phyloP scores from a whole-genome alignment of 92 coral and sea anemone species.

The Montipora capitata region DNA sequence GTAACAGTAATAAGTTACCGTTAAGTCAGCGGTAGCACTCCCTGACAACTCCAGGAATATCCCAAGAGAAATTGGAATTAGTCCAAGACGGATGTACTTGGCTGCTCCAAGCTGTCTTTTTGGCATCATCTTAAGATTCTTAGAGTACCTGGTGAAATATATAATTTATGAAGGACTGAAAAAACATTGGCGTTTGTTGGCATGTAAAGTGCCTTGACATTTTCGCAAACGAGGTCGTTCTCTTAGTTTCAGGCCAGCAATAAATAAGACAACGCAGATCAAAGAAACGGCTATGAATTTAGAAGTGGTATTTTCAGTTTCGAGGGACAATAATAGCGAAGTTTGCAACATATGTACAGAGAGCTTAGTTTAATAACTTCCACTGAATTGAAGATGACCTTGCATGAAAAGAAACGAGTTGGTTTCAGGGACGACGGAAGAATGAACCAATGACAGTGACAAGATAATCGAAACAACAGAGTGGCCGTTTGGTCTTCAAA shows the following conservation, averaged over 20 bases:
- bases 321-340: background rate
- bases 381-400: background rate
- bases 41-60: constrained; percentile 25
- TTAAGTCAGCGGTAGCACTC: constrained; percentile 5
- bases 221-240: background rate
- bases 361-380: too few species aligned
- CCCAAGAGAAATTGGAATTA: constrained; percentile 7
- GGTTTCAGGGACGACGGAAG: background rate
- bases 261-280: too few species aligned
- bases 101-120: constrained; percentile 23
- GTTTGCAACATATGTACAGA: too few species aligned
- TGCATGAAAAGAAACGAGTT: background rate
- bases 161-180: too few species aligned
- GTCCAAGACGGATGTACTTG: constrained; percentile 19
- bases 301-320: background rate
- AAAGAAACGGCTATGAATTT: background rate
- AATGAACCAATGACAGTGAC: background rate
- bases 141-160: background rate
- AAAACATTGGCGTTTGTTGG: background rate
- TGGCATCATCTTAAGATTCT: background rate
- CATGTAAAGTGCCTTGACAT: background rate
- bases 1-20: constrained; percentile 6
- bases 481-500: too few species aligned
- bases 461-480: too few species aligned
- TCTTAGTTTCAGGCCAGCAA: background rate